Evolutionary conservation across 2,888 invertebrate species (phyloP), one percentile per base, ranked within the genome.

Genomic region (Cinara cedri): DNA sequence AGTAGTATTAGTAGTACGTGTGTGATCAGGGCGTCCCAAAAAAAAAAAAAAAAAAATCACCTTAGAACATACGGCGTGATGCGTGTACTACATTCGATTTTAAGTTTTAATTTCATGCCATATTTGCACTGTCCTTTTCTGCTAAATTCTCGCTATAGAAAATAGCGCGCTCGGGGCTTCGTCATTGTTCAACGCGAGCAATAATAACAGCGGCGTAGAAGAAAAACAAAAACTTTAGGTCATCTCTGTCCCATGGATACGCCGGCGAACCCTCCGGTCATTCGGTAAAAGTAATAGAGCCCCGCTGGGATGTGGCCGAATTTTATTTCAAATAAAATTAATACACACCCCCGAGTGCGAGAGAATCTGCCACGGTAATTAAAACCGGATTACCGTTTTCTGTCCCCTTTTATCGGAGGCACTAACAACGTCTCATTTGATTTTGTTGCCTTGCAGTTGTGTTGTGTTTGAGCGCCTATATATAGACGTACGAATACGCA

Each of bases 361-460:
- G n/a, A n/a, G n/a, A 57, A 57, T 78, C 21, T 26, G 66, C 46
- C 57, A 6, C 6, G n/a, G 76, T 76, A 76, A 76, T 76, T 76
- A 76, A 76, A 76, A 76, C 76, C 66, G 66, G 76, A 76, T 76
- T 76, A 76, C 76, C 66, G 76, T 76, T 76, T 66, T 76, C 66
- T 66, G 75, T 75, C 65, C 75, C 44, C 65, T 65, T 72, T 65
- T 44, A 21, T 42, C 54, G 54, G n/a, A n/a, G n/a, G 34, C 42
- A n/a, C 26, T 65, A 55, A 57, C 46, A 55, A 57, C 46, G 10
- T 44, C 46, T 66, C 66, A 46, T 55, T 57, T 26, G 65, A 66
- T 55, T 55, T 76, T 16, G 51, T 76, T 57, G 44, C 66, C 19
- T 60, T 57, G 72, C 42, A 55, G 54, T 71, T 54, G n/a, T 57